Evolutionary conservation across 2,113 vertebrate species (phyloP).

Genomic region (Ictalurus punctatus): DNA sequence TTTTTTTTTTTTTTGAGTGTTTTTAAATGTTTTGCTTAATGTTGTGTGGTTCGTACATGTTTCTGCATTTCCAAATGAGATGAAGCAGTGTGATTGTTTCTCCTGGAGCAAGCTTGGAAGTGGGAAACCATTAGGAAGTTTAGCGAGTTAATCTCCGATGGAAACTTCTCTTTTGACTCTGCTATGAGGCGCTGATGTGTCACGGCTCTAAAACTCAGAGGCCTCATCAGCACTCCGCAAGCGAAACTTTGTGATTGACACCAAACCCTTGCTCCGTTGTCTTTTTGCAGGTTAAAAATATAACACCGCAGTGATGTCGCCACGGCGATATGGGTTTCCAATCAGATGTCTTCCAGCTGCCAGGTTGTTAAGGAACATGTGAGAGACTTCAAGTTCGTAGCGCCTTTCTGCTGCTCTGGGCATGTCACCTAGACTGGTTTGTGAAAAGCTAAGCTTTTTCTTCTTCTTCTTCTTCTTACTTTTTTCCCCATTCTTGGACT

Average conservation of each 20-base stretch:
- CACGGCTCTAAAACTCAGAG: constrained; percentile 41
- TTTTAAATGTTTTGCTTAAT: background rate
- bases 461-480: background rate
- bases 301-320: constrained; percentile 50
- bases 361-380: constrained; percentile 56
- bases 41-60: background rate
- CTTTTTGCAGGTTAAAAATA: constrained; percentile 59
- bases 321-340: constrained; percentile 52
- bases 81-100: constrained; percentile 11
- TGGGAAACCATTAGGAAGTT: constrained; percentile 24
- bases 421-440: constrained; percentile 43
- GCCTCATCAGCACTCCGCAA: constrained; percentile 40
- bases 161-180: constrained; percentile 36
- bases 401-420: constrained; percentile 46
- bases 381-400: constrained; percentile 39
- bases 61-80: background rate
- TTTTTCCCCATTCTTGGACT: background rate
- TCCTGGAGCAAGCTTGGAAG: background rate
- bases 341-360: constrained; percentile 54
- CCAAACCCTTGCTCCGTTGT: constrained; percentile 38
- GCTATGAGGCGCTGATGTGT: constrained; percentile 43
- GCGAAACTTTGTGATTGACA: constrained; percentile 56
- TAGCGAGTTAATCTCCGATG: constrained; percentile 23
- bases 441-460: constrained; percentile 35
- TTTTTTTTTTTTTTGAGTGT: too few species aligned